Evolutionary conservation across 2,888 invertebrate genomes (phyloP), one percentile per base, ranked within the genome.

Genomic region (Noctua janthe): DNA sequence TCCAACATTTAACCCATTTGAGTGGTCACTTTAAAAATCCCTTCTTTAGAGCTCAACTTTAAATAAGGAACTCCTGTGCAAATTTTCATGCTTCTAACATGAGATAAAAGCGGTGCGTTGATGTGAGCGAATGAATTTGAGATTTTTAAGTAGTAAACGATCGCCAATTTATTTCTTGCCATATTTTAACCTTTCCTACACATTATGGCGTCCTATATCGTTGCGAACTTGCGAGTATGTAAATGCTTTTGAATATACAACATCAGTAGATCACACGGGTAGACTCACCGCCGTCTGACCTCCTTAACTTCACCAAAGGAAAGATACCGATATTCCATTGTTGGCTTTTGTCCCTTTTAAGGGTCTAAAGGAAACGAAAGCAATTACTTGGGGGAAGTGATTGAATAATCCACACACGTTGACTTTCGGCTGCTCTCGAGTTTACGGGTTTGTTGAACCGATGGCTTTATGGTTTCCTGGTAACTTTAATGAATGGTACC

Each of bases 371-470:
- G 90, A 90, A 89, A 80, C 76, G 81, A 81, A 74, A 83, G 80
- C 83, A 81, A 88, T 89, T 89, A 90, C 85, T 79, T 8, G 67
- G 71, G 79, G 90, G 89, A 89, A 89, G 88, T 83, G 80, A 88
- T 89, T 89, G 78, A 79, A 78, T 79, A 89, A 81, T 84, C 90
- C 70, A 80, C 72, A 78, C 90, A 89, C 89, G 88, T 90, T 81
- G 78, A 87, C 76, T 86, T 87, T 89, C 79, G 80, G 83, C 62
- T 83, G 78, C 75, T 88, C 88, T 78, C 79, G 71, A 29, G 71
- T 85, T 89, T 84, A 87, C 82, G 87, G 79, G 90, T 88, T 88
- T 90, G 82, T 91, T 91, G 87, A 91, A 91, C 90, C 81, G 77
- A 76, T 78, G 47, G 54, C 71, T 90, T 90, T 87, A 90, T 87